Conservation (phyloP, 2,797 vertebrate genomes). For the Coreius guichenoti region DNA sequence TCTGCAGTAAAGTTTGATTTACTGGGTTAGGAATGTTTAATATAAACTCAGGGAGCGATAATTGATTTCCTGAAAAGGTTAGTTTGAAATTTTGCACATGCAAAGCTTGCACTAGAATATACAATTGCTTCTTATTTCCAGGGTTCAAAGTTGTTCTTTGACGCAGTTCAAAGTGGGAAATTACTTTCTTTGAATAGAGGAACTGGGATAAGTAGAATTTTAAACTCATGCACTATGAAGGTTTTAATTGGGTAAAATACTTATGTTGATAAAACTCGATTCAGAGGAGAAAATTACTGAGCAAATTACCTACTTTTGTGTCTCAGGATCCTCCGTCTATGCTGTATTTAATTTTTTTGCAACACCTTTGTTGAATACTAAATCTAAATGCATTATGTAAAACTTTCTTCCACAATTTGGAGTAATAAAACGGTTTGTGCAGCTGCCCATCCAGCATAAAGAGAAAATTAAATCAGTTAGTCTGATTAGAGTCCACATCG, state of each 20-base stretch:
- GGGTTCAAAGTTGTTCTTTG: not conserved
- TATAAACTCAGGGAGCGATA: slow-evolving; percentile 3
- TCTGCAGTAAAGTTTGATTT: not conserved
- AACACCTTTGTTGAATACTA: not conserved
- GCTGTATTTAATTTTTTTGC: not conserved
- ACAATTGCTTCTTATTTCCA: slow-evolving; percentile 1
- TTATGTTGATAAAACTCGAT: not conserved
- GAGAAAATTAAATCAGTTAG: not conserved
- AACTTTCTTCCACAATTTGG: not conserved
- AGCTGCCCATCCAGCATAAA: not conserved
- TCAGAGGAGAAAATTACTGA: not conserved
- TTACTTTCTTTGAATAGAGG: not conserved
- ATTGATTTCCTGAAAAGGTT: slow-evolving; percentile 3
- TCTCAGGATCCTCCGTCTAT: not conserved
- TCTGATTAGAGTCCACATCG: not conserved
- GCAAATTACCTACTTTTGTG: not conserved
- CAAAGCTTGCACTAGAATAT: not conserved
- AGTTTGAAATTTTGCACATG: not conserved
- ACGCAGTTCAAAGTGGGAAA: not conserved
- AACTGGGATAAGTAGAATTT: not conserved
- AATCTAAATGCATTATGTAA: not conserved
- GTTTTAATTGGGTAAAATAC: not conserved
- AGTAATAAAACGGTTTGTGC: not conserved
- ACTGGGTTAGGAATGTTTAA: slow-evolving; percentile 22
- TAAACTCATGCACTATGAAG: not conserved